A percentile compares a stretch with the other conserved stretches of the same genome.
Evolutionary conservation across 2,113 vertebrate genomes (phyloP).

Genomic region (Mormoops blainvillei): DNA sequence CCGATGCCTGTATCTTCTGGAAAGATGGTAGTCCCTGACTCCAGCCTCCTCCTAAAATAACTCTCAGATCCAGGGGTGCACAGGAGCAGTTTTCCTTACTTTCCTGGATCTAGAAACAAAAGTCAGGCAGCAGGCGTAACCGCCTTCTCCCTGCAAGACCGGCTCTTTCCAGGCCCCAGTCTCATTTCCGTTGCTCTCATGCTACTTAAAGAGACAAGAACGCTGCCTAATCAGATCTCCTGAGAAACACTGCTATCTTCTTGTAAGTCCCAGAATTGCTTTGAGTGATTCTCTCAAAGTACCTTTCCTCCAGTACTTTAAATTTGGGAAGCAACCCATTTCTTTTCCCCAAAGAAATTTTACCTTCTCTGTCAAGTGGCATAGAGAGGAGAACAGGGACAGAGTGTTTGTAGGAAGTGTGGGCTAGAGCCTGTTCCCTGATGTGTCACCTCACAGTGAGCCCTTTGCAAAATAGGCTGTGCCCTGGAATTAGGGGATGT

Average conservation of each 20-base stretch:
- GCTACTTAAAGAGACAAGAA: not conserved
- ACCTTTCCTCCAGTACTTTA: not conserved
- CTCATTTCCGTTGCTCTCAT: not conserved
- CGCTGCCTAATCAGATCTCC: not conserved
- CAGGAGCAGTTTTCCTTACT: not conserved
- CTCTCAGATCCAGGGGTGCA: not conserved
- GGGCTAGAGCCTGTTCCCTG: not conserved
- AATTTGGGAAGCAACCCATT: not conserved
- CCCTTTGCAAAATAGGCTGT: not conserved
- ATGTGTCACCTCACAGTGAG: not conserved
- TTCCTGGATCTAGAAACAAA: not conserved
- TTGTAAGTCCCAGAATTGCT: not conserved
- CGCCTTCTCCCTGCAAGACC: not conserved
- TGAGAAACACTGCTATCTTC: not conserved
- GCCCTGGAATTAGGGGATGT: fast-evolving
- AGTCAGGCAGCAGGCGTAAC: not conserved
- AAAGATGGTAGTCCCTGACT: not conserved
- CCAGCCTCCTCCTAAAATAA: not conserved
- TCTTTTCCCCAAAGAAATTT: not conserved
- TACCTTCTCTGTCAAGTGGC: not conserved
- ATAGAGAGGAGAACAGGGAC: not conserved
- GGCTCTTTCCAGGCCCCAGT: not conserved
- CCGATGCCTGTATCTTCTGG: not conserved
- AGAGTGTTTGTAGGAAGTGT: not conserved
- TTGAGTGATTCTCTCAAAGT: not conserved